Percentiles rank a stretch among this genome's conserved stretches.
These are phyloP conservation scores for Trichoplusia ni DNA, from an alignment of 1,140 invertebrate genomes.

Conservation along the genomic window DNA sequence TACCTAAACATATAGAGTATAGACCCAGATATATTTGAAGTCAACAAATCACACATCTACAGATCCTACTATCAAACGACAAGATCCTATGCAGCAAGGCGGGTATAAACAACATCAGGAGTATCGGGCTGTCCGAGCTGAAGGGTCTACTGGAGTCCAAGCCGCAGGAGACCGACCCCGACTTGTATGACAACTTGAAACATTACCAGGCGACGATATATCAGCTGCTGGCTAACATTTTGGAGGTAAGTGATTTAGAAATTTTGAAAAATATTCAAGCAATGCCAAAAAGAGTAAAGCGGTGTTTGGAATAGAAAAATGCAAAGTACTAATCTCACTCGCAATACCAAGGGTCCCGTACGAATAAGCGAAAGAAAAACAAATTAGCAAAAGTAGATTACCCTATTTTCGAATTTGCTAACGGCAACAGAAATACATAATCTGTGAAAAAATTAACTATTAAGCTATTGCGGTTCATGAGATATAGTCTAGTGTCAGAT, in stretches of 20 bases:
- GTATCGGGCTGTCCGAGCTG: conserved; percentile 45
- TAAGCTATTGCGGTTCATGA: no score
- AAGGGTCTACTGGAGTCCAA: conserved; percentile 46
- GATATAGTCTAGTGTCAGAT: no score
- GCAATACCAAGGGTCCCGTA: no score
- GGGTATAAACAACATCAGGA: conserved; percentile 55
- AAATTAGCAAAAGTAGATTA: no score
- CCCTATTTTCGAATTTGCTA: no score
- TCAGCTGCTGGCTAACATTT: conserved; percentile 64
- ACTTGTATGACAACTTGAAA: conserved; percentile 40
- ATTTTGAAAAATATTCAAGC: no score
- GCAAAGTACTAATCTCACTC: no score
- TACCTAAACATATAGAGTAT: neutral
- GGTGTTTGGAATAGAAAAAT: no score
- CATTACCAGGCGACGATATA: conserved; percentile 48
- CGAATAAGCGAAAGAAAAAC: no score
- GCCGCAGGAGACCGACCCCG: conserved; percentile 44
- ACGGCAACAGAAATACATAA: no score
- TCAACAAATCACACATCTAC: neutral
- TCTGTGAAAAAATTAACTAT: no score
- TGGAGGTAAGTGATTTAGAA: conserved; percentile 53
- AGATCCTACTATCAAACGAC: conserved; percentile 71
- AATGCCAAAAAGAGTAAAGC: no score
- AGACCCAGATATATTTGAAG: neutral
- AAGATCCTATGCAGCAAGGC: conserved; percentile 74